phyloP scores from a whole-genome alignment of 2,888 invertebrate genomes.

The Netelia virgata region DNA sequence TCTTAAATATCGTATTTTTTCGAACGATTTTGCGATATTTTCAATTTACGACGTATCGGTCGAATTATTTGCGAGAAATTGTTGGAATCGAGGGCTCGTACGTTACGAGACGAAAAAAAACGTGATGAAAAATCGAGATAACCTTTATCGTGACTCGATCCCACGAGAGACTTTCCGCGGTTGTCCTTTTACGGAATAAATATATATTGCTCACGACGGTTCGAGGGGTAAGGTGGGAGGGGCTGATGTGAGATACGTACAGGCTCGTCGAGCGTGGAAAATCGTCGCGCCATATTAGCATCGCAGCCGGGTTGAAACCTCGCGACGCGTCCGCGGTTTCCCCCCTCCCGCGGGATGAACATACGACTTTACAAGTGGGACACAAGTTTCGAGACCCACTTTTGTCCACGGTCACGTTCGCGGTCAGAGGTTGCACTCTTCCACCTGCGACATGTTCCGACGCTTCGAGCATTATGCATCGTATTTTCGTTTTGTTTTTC shows the following conservation, averaged over 20 bases:
- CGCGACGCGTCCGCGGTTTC: not conserved
- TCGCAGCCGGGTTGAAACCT: constrained; percentile 16
- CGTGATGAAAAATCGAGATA: constrained; percentile 21
- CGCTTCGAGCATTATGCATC: no score
- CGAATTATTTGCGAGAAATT: not conserved
- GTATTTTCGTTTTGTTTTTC: no score
- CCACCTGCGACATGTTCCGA: constrained; percentile 47
- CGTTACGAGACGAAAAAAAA: not conserved
- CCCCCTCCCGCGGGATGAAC: not conserved
- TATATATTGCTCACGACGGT: not conserved
- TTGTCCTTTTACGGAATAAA: constrained; percentile 22
- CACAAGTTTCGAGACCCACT: constrained; percentile 74
- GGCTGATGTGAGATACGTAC: not conserved
- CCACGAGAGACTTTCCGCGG: constrained; percentile 17
- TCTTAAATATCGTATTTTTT: no score
- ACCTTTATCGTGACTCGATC: constrained; percentile 40
- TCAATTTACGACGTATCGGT: no score
- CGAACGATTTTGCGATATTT: no score
- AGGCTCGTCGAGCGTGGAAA: constrained; percentile 47
- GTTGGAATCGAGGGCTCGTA: not conserved
- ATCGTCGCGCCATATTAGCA: constrained; percentile 51
- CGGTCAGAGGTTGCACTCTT: constrained; percentile 73
- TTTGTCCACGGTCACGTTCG: constrained; percentile 77
- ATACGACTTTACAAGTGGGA: constrained; percentile 54
- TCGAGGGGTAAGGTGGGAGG: not conserved